These are phyloP conservation scores for Esox masquinongy DNA, from an alignment of 2,797 vertebrate species.

Conservation along the genomic window DNA sequence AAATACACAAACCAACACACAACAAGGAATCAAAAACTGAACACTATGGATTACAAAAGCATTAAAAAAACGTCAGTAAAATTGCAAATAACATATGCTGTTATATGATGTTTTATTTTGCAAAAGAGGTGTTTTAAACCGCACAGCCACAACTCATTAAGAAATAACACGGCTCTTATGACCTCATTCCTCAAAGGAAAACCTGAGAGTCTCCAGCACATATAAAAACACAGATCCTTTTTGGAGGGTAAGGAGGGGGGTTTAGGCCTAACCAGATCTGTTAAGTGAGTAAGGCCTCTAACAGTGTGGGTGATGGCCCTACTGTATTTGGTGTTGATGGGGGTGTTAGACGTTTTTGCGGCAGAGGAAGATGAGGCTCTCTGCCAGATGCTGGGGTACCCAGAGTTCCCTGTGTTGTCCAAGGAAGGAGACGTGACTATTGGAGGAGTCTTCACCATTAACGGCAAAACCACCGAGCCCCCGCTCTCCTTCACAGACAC, in stretches of 20 bases:
- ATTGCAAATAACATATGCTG: too few species aligned
- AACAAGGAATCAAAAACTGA: too few species aligned
- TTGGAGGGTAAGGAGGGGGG: background rate
- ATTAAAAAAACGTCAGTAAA: too few species aligned
- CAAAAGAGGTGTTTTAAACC: too few species aligned
- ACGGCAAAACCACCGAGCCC: conserved; percentile 56
- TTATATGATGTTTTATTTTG: too few species aligned
- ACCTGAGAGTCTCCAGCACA: conserved; percentile 17
- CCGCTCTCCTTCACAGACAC: conserved; percentile 52
- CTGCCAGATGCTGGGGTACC: conserved; percentile 65
- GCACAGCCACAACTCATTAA: too few species aligned
- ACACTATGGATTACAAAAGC: too few species aligned
- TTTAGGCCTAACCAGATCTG: background rate
- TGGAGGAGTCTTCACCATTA: conserved; percentile 62
- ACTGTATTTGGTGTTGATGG: conserved; percentile 53
- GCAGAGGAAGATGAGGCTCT: conserved; percentile 38
- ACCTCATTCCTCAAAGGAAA: conserved; percentile 42
- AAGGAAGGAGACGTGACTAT: conserved; percentile 57
- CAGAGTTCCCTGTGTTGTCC: conserved; percentile 53
- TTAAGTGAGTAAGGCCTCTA: background rate
- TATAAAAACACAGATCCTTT: conserved; percentile 42
- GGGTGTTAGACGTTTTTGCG: conserved; percentile 44
- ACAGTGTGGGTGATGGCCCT: conserved; percentile 4
- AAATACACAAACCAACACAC: too few species aligned
- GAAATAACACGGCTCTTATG: background rate